phyloP scores from a whole-genome alignment of 2,888 invertebrate genomes.

The Tridacna gigas region DNA sequence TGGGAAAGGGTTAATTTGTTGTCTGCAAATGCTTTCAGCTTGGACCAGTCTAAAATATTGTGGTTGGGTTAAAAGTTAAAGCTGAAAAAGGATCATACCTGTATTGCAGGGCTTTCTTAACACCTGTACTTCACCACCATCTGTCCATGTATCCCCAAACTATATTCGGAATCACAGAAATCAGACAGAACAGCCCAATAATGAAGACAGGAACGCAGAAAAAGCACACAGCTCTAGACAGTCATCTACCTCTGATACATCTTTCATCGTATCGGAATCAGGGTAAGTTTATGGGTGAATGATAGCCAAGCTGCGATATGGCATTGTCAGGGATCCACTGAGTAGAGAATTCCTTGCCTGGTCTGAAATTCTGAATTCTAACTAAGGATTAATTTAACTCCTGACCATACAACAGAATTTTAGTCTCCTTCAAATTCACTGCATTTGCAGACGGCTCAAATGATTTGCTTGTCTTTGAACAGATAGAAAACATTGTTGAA shows the following conservation, averaged over 20 bases:
- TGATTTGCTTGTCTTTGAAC: too few relatives aligned
- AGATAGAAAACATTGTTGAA: too few relatives aligned
- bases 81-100: not conserved
- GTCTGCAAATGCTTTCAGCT: not conserved
- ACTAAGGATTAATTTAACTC: too few relatives aligned
- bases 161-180: slow-evolving; percentile 36
- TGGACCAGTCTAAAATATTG: not conserved
- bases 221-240: not conserved
- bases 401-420: too few relatives aligned
- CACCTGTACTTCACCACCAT: slow-evolving; percentile 56
- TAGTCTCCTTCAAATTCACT: too few relatives aligned
- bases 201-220: not conserved
- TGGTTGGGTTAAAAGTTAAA: not conserved
- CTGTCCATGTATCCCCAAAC: slow-evolving; percentile 52
- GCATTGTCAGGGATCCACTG: too few relatives aligned
- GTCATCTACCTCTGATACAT: not conserved
- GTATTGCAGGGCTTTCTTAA: slow-evolving; percentile 41
- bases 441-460: too few relatives aligned
- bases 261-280: not conserved
- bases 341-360: too few relatives aligned
- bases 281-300: not conserved
- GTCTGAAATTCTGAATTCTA: too few relatives aligned
- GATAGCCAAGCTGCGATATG: too few relatives aligned
- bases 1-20: too few relatives aligned
- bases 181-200: not conserved